Evolutionary conservation across 1,140 invertebrate species (phyloP).

Genomic region (Sitodiplosis mosellana): DNA sequence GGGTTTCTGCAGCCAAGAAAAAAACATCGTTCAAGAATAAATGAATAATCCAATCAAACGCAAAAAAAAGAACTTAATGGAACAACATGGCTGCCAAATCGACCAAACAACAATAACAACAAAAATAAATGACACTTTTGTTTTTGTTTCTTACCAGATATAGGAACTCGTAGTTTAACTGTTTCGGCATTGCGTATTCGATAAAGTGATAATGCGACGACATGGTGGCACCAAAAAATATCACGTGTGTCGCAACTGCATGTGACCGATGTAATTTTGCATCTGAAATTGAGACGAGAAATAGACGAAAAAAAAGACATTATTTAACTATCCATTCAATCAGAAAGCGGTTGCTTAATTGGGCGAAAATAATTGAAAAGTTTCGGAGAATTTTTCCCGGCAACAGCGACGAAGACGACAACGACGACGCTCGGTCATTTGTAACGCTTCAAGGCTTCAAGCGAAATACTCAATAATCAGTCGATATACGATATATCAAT

Average conservation of each 20-base stretch:
- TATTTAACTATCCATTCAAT: neutral
- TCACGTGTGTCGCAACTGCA: constrained; percentile 75
- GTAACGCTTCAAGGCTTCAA: no score
- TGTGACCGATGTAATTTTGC: constrained; percentile 76
- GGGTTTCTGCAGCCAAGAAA: constrained; percentile 43
- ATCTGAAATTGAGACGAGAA: constrained; percentile 32
- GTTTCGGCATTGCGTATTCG: constrained; percentile 66
- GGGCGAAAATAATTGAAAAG: no score
- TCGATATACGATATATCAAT: no score
- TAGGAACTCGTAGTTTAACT: constrained; percentile 65
- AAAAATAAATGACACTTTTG: constrained; percentile 1
- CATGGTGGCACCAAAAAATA: constrained; percentile 85
- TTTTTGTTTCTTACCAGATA: constrained; percentile 44
- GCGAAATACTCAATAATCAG: no score
- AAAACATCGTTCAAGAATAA: constrained; percentile 4
- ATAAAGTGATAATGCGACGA: constrained; percentile 74
- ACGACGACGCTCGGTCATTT: no score
- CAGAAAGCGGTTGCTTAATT: no score
- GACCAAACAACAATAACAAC: neutral
- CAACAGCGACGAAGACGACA: no score
- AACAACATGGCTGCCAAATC: neutral
- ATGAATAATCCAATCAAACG: neutral
- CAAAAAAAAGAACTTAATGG: neutral
- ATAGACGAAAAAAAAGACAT: constrained; percentile 5
- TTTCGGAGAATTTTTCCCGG: no score